Evolutionary conservation across 2,797 vertebrate species (phyloP).

Genomic region (Dryobates pubescens): DNA sequence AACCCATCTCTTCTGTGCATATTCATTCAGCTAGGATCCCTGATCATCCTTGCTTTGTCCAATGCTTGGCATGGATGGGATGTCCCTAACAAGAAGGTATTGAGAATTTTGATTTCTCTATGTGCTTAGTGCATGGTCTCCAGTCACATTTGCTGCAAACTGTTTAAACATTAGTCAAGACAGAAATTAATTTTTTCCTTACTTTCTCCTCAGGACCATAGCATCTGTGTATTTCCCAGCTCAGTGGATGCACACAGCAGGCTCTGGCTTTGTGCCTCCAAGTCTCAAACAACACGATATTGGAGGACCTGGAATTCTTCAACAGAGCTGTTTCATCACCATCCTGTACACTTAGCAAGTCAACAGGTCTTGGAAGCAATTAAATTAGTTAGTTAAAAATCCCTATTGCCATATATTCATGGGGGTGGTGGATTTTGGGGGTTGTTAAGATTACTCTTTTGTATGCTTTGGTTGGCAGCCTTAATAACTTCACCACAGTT

Average conservation of each 20-base stretch:
- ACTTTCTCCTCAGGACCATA: not conserved
- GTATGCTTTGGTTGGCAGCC: not conserved
- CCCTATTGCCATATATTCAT: not conserved
- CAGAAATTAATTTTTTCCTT: not conserved
- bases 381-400: not conserved
- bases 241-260: not conserved
- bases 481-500: not conserved
- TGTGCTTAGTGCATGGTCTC: not conserved
- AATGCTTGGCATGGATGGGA: not conserved
- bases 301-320: not conserved
- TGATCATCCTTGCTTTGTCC: not conserved
- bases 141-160: not conserved
- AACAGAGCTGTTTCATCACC: not conserved
- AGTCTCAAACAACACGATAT: not conserved
- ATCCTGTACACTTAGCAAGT: not conserved
- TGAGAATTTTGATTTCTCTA: not conserved
- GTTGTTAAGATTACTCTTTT: not conserved
- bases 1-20: not conserved
- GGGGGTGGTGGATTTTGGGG: accelerated
- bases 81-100: not conserved
- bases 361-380: not conserved
- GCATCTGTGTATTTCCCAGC: not conserved
- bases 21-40: not conserved
- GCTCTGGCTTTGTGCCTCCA: not conserved
- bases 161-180: not conserved